Evolutionary conservation across 2,797 vertebrate species (phyloP).

Genomic region (Margarornis squamiger): DNA sequence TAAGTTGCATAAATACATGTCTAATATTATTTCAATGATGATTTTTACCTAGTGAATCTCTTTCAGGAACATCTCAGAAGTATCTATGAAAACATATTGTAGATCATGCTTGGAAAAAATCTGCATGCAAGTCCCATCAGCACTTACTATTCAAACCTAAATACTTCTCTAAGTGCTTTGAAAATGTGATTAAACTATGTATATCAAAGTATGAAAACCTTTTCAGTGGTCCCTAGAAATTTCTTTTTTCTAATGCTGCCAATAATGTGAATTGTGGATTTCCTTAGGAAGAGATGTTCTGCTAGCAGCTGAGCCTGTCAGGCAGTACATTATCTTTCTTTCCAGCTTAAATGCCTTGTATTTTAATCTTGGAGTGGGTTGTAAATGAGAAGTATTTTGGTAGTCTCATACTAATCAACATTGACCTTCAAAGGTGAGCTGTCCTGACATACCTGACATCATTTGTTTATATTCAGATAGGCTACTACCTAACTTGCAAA

Average conservation of each 20-base stretch:
- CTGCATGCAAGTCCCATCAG: neutral
- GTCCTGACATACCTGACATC: neutral
- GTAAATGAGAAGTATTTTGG: neutral
- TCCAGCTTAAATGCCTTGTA: neutral
- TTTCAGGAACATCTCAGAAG: neutral
- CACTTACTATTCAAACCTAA: neutral
- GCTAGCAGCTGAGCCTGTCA: neutral
- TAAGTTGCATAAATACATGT: neutral
- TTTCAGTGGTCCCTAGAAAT: neutral
- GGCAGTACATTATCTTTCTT: neutral
- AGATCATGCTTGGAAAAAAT: neutral
- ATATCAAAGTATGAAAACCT: neutral
- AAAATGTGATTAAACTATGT: neutral
- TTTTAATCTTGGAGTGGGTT: neutral
- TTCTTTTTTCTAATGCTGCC: neutral
- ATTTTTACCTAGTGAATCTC: neutral
- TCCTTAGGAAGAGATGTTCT: neutral
- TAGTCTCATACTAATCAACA: neutral
- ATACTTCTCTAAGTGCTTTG: neutral
- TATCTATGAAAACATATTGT: neutral
- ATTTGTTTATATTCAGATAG: neutral
- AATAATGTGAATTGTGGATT: rapidly evolving
- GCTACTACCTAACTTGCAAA: neutral
- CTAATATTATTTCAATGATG: neutral
- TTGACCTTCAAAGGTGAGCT: neutral